Base-by-base conservation (phyloP, 2,113 vertebrate species). In the Forbesichthys papilliferus region DNA sequence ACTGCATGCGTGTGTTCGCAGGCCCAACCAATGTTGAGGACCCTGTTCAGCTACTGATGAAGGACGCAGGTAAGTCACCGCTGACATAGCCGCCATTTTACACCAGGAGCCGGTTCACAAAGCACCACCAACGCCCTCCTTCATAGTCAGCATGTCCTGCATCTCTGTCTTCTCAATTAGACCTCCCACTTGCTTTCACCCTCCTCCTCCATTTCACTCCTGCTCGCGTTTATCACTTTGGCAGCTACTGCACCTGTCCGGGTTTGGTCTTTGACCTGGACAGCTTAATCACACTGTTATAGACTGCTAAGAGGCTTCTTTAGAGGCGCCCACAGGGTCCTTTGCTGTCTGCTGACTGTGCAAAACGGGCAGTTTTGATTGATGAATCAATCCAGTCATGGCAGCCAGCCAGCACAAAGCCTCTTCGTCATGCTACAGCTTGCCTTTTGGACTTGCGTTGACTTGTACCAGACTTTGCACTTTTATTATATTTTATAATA, bases 61-160 rank as follows among this genome's bases (percentile, higher is more conserved):
- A 99, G 92, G 97, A 99, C 92, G 96, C 97, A 83, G 97, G 97
- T 99, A 92, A 84, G 83, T 81, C 3, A 59, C 68, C 65, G 10
- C 3, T 16, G 13, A 14, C 49, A 63, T 1, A 20, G 0, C 0
- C 9, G 4, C 0, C 20, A 14, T 49, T 67, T 42, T 8, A 42
- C 4, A 42, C 36, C 36, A 42, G 36, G 36, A 5, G 36, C 36
- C 5, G 36, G 36, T 1, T 42, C 36, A 42, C 7, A 42, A 42
- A 42, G 36, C 36, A 42, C 36, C 36, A 42, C 36, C 1, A 42
- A 42, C 36, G 36, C 7, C 46, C 36, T 57, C 2, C 53, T n/a
- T 10, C 11, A 6, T 5, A 0, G 6, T 3, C 42, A 16, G 14
- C 3, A 9, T 14, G 54, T 60, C n/a, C 34, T 58, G 52, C 33